Evolutionary conservation across 2,888 invertebrate species (phyloP).

Genomic region (Chaetogeoica ovagalla): DNA sequence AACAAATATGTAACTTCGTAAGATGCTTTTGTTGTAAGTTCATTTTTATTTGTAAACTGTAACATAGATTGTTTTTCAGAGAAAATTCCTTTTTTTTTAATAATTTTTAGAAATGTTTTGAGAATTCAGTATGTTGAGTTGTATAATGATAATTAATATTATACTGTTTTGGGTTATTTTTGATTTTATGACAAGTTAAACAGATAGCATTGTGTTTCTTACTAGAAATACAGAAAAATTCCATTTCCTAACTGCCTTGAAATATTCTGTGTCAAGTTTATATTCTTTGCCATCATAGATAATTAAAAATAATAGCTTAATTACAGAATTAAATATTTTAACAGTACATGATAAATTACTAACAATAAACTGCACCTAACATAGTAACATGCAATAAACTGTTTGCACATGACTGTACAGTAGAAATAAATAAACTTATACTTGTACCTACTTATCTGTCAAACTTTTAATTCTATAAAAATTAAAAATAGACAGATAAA

Average conservation of each 20-base stretch:
- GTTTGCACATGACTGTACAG: too few relatives aligned
- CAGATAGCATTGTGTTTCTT: neutral
- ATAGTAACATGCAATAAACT: too few relatives aligned
- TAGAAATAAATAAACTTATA: too few relatives aligned
- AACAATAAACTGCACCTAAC: too few relatives aligned
- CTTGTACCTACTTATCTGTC: too few relatives aligned
- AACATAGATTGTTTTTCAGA: constrained; percentile 4
- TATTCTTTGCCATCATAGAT: neutral
- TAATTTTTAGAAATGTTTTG: constrained; percentile 2
- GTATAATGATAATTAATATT: too few relatives aligned
- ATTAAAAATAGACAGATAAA: too few relatives aligned
- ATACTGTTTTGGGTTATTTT: neutral
- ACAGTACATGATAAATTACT: too few relatives aligned
- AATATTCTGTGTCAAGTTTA: neutral
- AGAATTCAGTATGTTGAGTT: constrained; percentile 9
- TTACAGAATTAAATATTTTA: too few relatives aligned
- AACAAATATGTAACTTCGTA: constrained; percentile 10
- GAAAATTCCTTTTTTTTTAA: neutral
- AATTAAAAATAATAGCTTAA: neutral
- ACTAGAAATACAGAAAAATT: neutral
- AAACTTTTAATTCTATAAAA: too few relatives aligned
- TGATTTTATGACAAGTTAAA: constrained; percentile 1
- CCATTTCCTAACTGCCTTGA: neutral
- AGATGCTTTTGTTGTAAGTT: constrained; percentile 13
- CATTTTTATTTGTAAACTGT: constrained; percentile 5